Evolutionary conservation across 2,797 vertebrate genomes (phyloP), one percentile per base, ranked within the genome.

Genomic region (Trichosurus vulpecula): DNA sequence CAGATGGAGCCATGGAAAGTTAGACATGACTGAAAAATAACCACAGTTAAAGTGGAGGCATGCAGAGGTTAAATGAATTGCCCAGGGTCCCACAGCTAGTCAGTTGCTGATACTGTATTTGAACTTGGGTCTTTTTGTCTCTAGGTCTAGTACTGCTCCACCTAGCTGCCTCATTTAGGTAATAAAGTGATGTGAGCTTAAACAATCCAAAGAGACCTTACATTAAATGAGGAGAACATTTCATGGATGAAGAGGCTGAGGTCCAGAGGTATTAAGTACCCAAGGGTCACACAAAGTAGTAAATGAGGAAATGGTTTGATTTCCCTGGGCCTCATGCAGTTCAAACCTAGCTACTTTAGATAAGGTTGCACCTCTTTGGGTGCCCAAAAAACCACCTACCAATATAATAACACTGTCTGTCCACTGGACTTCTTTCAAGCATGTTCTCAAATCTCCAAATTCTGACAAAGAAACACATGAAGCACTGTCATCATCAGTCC

Each of bases 371-470:
- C 57, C 57, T 29, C 27, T 58, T 58, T 58, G 57, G 10, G 57
- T 8, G 9, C 14, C 4, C 35, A 66, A 66, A 61, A 66, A 66
- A n/a, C 89, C 30, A 53, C 74, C n/a, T 94, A 35, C 66, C 16
- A 51, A 0, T 13, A 12, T 91, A 57, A 54, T 31, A 89, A 94
- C 81, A 0, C 0, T 4, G 2, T 1, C 25, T 6, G 47, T 94
- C 10, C 52, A 52, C 90, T 81, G 35, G 14, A 54, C 14, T 57
- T 58, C 92, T 90, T 19, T 61, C 74, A 22, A n/a, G 52, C 61
- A 90, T 6, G n/a, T 90, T 90, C 81, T 41, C 61, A 96, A 96
- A 90, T 35, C 9, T 25, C 30, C 92, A 31, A 54, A 92, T 94
- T 95, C 74, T 94, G 53, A 53, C 0, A n/a, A 53, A 91, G 35